Evolutionary conservation across 2,888 invertebrate species (phyloP).

Genomic region (Drosophila austrosaltans): DNA sequence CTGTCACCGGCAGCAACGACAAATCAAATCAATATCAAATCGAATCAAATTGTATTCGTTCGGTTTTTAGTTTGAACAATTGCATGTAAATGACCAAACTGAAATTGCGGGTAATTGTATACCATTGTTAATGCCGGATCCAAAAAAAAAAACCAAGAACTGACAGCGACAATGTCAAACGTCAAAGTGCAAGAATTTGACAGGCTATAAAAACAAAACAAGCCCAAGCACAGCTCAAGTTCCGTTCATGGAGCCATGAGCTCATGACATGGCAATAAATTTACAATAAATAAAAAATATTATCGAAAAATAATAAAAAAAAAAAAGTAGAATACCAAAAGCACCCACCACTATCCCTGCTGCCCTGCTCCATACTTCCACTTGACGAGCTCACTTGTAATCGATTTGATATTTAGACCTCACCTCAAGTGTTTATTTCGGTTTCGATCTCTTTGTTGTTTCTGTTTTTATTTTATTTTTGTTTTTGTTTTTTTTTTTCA

Average conservation of each 20-base stretch:
- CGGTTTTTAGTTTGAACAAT: conserved; percentile 27
- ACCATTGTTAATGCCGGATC: conserved; percentile 47
- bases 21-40: conserved; percentile 44
- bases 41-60: conserved; percentile 3
- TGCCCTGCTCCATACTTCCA: neutral
- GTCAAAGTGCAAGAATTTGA: conserved; percentile 78
- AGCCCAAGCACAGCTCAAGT: conserved; percentile 35
- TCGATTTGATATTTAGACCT: conserved; percentile 65
- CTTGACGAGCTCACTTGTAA: conserved; percentile 53
- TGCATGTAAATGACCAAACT: conserved; percentile 51
- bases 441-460: conserved; percentile 21
- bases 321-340: conserved; percentile 17
- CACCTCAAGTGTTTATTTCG: conserved; percentile 61
- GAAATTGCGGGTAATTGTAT: conserved; percentile 66
- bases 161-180: conserved; percentile 44
- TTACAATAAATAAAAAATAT: conserved; percentile 24
- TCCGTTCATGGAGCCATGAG: conserved; percentile 48
- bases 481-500: conserved; percentile 55
- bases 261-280: conserved; percentile 64
- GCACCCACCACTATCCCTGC: neutral
- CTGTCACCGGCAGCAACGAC: conserved; percentile 42
- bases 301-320: conserved; percentile 38
- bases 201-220: conserved; percentile 42
- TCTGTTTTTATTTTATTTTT: conserved; percentile 12
- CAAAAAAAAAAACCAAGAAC: conserved; percentile 5